Percentiles rank a stretch among this genome's conserved stretches.
These are phyloP conservation scores for Fundulus diaphanus DNA, from an alignment of 2,797 vertebrate genomes.

Conservation along the genomic window DNA sequence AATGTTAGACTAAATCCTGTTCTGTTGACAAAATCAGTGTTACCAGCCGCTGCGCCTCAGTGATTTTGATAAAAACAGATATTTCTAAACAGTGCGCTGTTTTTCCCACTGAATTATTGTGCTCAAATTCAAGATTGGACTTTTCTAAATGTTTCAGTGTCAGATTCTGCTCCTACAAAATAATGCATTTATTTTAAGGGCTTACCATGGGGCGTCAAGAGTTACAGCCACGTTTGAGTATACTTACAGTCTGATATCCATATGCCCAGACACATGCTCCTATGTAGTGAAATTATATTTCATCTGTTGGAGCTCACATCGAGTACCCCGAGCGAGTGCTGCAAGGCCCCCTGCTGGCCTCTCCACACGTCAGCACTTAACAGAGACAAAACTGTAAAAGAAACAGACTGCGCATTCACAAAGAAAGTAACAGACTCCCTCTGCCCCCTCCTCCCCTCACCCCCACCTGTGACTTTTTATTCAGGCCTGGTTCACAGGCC, in stretches of 20 bases:
- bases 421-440: constrained; percentile 25
- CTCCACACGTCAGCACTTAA: constrained; percentile 45
- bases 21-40: background rate
- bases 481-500: constrained; percentile 45
- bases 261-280: constrained; percentile 47
- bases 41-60: background rate
- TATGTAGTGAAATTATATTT: constrained; percentile 60
- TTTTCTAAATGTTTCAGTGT: no score
- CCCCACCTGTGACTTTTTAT: constrained; percentile 57
- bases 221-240: constrained; percentile 25
- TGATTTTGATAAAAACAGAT: background rate
- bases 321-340: constrained; percentile 30
- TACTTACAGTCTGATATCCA: constrained; percentile 31
- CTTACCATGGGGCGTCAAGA: no score
- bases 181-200: no score
- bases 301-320: constrained; percentile 42
- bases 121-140: no score
- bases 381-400: constrained; percentile 53
- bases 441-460: constrained; percentile 39
- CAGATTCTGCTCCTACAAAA: no score
- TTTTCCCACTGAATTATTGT: no score
- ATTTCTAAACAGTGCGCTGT: no score
- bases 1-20: background rate
- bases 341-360: constrained; percentile 64
- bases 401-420: constrained; percentile 50